Evolutionary conservation across 2,797 vertebrate genomes (phyloP), one percentile per base, ranked within the genome.

Genomic region (Micropoecilia bifurca): DNA sequence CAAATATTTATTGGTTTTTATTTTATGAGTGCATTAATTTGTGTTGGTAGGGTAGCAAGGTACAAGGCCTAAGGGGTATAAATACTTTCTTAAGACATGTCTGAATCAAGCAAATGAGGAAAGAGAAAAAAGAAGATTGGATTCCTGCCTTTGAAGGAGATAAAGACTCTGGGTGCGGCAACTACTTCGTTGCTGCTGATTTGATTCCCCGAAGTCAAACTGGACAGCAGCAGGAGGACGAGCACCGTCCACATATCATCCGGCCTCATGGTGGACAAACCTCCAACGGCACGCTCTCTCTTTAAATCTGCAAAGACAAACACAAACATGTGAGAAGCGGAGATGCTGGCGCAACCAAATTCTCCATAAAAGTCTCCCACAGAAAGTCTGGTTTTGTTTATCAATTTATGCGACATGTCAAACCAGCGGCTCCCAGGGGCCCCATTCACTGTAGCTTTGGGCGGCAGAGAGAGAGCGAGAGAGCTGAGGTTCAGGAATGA

Each of bases 91-190:
- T 39, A 5, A 39, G 39, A 6, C 39, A 6, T 25, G 25, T 25
- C 18, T 13, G 30, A 73, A 39, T 55, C 22, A 48, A 6, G 75
- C 73, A 74, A 8, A 53, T 55, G 73, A 85, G 22, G 68, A 78
- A 55, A 22, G 28, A 74, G 25, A 61, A 75, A 63, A 12, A 53
- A n/a, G 68, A 75, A 43, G 47, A 45, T 36, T 45, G 12, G 75
- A 69, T 76, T 87, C 90, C 76, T 94, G 96, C 96, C 96, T 95
- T 96, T 96, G 87, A 96, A 96, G 88, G 96, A 93, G 85, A 96
- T 92, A 89, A 95, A 96, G 85, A 96, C 95, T 0, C 96, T 94
- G 25, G 96, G 96, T 2, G 96, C 95, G 0, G 96, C 93, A 75
- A 95, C 30, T 0, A 91, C 84, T 46, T 96, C 95, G 0, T 68